A percentile compares a stretch with the other conserved stretches of the same genome.
These are phyloP conservation scores for Drosophila erecta DNA, from an alignment of 1,140 invertebrate genomes.

Conservation along the genomic window DNA sequence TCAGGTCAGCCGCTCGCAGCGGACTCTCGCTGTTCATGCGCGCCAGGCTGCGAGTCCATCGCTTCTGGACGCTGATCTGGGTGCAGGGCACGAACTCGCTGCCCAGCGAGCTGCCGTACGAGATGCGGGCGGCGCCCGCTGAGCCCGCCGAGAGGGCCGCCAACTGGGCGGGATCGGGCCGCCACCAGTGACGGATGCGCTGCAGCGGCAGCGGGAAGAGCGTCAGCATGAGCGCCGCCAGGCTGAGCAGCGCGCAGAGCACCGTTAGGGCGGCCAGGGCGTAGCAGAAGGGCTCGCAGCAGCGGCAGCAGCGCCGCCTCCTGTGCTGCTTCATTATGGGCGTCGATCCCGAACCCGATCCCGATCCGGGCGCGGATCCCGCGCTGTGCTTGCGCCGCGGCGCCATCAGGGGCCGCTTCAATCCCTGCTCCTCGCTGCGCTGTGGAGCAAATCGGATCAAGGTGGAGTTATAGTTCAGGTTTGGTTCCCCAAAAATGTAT, in stretches of 20 bases:
- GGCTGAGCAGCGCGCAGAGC: conserved; percentile 86
- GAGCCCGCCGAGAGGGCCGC: conserved; percentile 9
- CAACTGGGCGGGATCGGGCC: conserved; percentile 43
- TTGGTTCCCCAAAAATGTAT: too few species aligned
- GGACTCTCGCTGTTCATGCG: conserved; percentile 92
- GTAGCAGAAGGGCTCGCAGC: conserved; percentile 88
- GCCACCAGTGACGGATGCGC: conserved; percentile 87
- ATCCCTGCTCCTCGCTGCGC: conserved; percentile 88
- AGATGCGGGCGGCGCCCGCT: conserved; percentile 1
- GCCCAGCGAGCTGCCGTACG: conserved; percentile 67
- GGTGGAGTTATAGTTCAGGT: background rate
- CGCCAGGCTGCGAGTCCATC: conserved; percentile 90
- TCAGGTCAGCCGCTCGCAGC: conserved; percentile 90
- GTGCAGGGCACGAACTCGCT: conserved; percentile 88
- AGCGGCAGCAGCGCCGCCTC: conserved; percentile 85
- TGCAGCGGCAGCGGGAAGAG: conserved; percentile 88
- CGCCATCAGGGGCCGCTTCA: conserved; percentile 91
- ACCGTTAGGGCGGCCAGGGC: conserved; percentile 86
- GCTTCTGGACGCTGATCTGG: conserved; percentile 88
- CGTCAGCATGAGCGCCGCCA: conserved; percentile 89
- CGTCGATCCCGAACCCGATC: conserved; percentile 71
- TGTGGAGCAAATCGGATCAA: conserved; percentile 72
- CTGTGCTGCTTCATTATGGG: conserved; percentile 85
- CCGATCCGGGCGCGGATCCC: conserved; percentile 47
- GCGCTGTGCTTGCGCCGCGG: conserved; percentile 86